These are phyloP conservation scores for Tenthredo mesomela DNA, from an alignment of 2,888 invertebrate genomes.

Conservation along the genomic window DNA sequence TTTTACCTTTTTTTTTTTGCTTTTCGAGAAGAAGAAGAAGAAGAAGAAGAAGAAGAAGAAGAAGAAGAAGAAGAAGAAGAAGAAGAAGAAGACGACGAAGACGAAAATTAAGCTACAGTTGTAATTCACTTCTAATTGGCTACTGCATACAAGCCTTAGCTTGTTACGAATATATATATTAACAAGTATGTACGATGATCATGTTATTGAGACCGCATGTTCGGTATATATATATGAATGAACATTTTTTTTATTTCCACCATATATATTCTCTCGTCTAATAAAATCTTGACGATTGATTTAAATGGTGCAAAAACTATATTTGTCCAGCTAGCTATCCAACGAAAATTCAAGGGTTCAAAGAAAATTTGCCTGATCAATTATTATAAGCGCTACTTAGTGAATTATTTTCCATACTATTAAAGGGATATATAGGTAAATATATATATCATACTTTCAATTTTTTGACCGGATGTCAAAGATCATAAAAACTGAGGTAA, in stretches of 20 bases:
- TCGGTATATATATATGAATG: background rate
- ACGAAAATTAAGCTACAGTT: background rate
- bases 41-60: too few relatives aligned
- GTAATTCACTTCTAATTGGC: constrained; percentile 23
- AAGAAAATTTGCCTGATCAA: background rate
- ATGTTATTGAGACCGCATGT: constrained; percentile 35
- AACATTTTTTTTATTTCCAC: background rate
- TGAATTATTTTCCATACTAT: too few relatives aligned
- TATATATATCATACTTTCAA: too few relatives aligned
- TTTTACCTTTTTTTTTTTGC: background rate
- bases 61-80: too few relatives aligned
- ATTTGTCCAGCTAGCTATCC: background rate
- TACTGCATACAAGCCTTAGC: background rate
- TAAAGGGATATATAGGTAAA: background rate
- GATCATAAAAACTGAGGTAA: background rate
- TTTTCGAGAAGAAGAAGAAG: background rate
- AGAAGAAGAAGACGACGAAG: background rate
- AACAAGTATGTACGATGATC: background rate
- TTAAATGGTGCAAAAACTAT: constrained; percentile 10
- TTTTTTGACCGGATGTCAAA: background rate
- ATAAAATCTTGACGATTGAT: constrained; percentile 20
- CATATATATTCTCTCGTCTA: background rate
- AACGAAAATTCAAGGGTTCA: background rate
- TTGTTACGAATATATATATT: constrained; percentile 15
- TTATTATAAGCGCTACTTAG: background rate